Percentiles rank a stretch among this genome's conserved stretches.
phyloP scores from a whole-genome alignment of 2,797 vertebrate genomes.

The Hydrocynus forskahlii region DNA sequence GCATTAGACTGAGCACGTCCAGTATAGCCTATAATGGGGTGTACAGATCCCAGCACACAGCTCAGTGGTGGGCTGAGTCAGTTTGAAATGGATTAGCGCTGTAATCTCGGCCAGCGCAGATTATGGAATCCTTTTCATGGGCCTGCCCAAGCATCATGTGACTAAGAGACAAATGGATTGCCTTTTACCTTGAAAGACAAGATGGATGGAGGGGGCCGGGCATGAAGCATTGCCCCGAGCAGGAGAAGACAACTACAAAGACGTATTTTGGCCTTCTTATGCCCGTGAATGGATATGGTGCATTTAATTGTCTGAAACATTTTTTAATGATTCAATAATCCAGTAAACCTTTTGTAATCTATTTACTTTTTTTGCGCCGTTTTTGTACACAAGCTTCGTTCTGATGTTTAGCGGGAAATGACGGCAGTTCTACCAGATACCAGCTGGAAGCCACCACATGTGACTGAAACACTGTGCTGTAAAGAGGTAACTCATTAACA shows the following conservation, averaged over 20 bases:
- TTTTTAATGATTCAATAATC: background rate
- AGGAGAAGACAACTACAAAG: conserved; percentile 46
- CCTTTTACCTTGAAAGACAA: conserved; percentile 60
- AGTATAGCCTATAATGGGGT: conserved; percentile 31
- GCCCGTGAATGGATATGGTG: conserved; percentile 8
- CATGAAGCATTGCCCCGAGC: conserved; percentile 29
- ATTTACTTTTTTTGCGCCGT: too few relatives aligned
- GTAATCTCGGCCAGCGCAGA: conserved; percentile 82
- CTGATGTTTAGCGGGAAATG: conserved; percentile 47
- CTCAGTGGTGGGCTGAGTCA: conserved; percentile 39
- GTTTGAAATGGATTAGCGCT: conserved; percentile 73
- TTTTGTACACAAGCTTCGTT: background rate
- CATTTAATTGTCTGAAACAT: conserved; percentile 3
- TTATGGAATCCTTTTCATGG: conserved; percentile 73
- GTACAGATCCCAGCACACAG: conserved; percentile 4
- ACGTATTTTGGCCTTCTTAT: conserved; percentile 8
- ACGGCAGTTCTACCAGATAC: conserved; percentile 54
- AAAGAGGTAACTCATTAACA: conserved; percentile 76
- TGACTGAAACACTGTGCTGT: conserved; percentile 20
- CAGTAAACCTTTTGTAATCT: background rate
- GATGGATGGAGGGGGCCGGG: conserved; percentile 40
- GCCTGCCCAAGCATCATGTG: conserved; percentile 59
- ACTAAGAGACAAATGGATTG: conserved; percentile 66
- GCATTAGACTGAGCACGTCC: conserved; percentile 29
- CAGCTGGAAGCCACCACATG: conserved; percentile 46